Conservation (phyloP, 2,113 vertebrate genomes). For the Neolamprologus brichardi region DNA sequence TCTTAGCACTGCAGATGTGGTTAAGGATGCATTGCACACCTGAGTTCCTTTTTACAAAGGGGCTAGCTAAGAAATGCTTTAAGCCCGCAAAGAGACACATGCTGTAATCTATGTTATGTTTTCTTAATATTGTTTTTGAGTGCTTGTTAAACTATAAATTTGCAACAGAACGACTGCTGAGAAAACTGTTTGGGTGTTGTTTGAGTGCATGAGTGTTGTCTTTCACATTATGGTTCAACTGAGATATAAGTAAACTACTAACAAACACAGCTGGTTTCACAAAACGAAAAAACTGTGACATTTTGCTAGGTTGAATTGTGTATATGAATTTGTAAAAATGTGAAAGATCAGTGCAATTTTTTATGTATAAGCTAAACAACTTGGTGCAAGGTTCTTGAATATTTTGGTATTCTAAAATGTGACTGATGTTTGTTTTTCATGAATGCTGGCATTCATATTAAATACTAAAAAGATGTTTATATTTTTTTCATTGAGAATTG, state of each 20-base stretch:
- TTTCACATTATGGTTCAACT: not conserved
- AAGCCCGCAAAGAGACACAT: not conserved
- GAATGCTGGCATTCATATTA: constrained; percentile 65
- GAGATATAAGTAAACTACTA: not conserved
- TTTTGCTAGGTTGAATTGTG: not conserved
- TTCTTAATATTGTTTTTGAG: not conserved
- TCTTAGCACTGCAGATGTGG: not conserved
- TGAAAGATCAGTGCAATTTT: not conserved
- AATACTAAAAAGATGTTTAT: not conserved
- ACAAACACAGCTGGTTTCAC: not conserved
- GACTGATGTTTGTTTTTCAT: constrained; percentile 4
- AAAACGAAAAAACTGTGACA: not conserved
- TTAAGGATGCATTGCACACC: not conserved
- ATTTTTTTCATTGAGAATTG: not conserved
- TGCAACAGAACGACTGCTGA: not conserved
- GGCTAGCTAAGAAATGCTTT: not conserved
- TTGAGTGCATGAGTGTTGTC: not conserved
- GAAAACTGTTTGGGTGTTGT: not conserved
- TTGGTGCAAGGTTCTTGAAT: not conserved
- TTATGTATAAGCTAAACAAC: not conserved
- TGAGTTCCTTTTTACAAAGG: not conserved
- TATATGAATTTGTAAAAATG: not conserved
- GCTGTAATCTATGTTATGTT: not conserved
- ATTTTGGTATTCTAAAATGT: not conserved
- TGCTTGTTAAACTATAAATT: not conserved